Evolutionary conservation across 2,113 vertebrate genomes (phyloP), one percentile per base, ranked within the genome.

Genomic region (Vulpes lagopus): DNA sequence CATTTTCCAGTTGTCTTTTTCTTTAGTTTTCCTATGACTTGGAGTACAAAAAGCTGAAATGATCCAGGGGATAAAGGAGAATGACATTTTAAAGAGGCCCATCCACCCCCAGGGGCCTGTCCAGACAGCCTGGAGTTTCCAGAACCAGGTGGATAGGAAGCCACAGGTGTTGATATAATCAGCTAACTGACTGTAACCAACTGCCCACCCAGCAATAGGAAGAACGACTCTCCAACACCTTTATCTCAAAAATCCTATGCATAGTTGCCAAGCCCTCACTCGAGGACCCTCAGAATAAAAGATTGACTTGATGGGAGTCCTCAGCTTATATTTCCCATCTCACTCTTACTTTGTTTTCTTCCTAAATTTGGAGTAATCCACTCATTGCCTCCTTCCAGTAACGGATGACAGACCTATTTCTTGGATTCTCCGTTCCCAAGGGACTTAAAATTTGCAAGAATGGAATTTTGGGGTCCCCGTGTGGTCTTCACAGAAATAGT

Each of bases 11-110:
- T 73, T 98, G 93, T 83, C 91, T 98, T 85, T 90, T 98, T 94
- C 97, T 98, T 97, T 95, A 11, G 88, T 97, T 73, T 97, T 98
- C n/a, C 90, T 92, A 96, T 98, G 97, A 97, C 96, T 98, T 1
- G 89, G 98, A 93, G 97, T 98, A 69, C 97, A 91, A 96, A 98
- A 81, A 79, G 32, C 97, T 98, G 30, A 82, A 96, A 92, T 16
- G 25, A 49, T 81, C 89, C 49, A 96, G 43, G 53, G 11, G 89
- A 8, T 64, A 38, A 64, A 82, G 32, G 60, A 23, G 35, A 85
- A 49, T 69, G 67, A 69, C 32, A 43, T 43, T 43, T 86, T 30
- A 17, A 15, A 74, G 22, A 19, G 8, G 25, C 23, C 8, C 60
- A 27, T 35, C 23, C 8, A 57, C 23, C 57, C 16, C 17, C 30